Evolutionary conservation across 1,140 invertebrate genomes (phyloP), one percentile per base, ranked within the genome.

Genomic region (Scaptomyza hsui): DNA sequence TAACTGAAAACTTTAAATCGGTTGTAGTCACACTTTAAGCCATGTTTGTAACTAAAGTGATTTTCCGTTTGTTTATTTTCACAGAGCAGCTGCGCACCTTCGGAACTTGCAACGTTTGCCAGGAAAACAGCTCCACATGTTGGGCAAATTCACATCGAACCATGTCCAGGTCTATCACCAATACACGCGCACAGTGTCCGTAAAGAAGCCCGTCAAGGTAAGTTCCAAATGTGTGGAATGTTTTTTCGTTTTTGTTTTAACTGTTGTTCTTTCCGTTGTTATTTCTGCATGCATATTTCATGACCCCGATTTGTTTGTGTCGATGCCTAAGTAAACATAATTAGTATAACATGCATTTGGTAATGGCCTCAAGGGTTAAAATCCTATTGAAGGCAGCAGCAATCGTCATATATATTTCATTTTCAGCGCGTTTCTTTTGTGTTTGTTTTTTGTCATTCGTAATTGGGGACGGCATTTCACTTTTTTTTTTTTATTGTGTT

Each of bases 111-210:
- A 13, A 10, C 15, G 2, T 29, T 37, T 21, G 32, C 16, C 35
- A 26, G 15, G 21, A 19, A 57, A 57, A 35, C 29, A 41, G 44
- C 52, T 62, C 41, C 77, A 82, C 71, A 90, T 90, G 89, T 90
- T 90, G 89, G 89, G 89, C 18, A 90, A 90, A 90, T 90, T 90
- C 57, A 90, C 89, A 61, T 90, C 89, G 47, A 90, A 90, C 53
- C 89, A 90, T 90, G 89, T 90, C 59, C 89, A 90, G 71, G 89
- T 90, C 57, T 90, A 90, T 75, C 89, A 90, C 59, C 89, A 90
- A 65, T 90, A 90, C 65, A 83, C 85, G 47, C 85, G 89, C 49
- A 69, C 89, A 49, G 72, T 78, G 44, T 63, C 85, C 72, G 57
- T 90, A 60, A 90, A 88, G 70, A 90, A 90, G 61, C 78, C 89